Percentiles rank a stretch among this genome's conserved stretches.
Evolutionary conservation across 2,113 vertebrate species (phyloP).

Genomic region (Archilochus colubris): DNA sequence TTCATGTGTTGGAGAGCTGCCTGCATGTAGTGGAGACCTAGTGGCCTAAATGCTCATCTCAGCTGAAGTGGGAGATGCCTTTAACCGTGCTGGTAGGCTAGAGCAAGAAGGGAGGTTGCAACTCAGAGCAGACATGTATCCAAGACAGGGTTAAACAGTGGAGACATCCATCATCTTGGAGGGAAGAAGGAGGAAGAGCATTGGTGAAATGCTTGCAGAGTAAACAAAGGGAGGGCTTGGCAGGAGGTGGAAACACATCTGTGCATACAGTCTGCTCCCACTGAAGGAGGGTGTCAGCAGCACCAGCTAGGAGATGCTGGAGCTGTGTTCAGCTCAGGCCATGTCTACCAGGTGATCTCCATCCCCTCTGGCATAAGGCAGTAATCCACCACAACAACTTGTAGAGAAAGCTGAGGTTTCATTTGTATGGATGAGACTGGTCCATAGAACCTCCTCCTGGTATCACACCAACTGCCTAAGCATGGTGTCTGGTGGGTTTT

Average conservation of each 20-base stretch:
- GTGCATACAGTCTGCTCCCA: background rate
- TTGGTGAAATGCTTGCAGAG: conserved; percentile 68
- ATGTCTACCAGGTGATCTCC: background rate
- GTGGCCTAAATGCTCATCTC: background rate
- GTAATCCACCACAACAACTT: background rate
- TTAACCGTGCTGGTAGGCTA: background rate
- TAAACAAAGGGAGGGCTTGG: conserved; percentile 53
- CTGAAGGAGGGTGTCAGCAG: background rate
- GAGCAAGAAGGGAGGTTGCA: background rate
- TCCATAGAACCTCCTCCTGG: background rate
- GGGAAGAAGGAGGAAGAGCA: conserved; percentile 71
- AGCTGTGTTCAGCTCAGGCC: background rate
- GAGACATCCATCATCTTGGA: conserved; percentile 8
- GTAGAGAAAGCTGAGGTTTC: background rate
- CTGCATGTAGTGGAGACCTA: background rate
- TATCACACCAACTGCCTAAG: background rate
- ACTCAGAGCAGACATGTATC: background rate
- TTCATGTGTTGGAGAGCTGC: background rate
- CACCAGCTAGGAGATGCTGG: conserved; percentile 32
- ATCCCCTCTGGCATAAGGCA: background rate
- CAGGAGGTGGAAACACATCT: conserved; percentile 46
- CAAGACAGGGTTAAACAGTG: background rate
- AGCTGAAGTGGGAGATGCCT: background rate
- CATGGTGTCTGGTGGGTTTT: background rate
- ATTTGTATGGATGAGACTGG: background rate